These are phyloP conservation scores for Paraplagusia blochii DNA, from an alignment of 2,113 vertebrate genomes.

Conservation along the genomic window DNA sequence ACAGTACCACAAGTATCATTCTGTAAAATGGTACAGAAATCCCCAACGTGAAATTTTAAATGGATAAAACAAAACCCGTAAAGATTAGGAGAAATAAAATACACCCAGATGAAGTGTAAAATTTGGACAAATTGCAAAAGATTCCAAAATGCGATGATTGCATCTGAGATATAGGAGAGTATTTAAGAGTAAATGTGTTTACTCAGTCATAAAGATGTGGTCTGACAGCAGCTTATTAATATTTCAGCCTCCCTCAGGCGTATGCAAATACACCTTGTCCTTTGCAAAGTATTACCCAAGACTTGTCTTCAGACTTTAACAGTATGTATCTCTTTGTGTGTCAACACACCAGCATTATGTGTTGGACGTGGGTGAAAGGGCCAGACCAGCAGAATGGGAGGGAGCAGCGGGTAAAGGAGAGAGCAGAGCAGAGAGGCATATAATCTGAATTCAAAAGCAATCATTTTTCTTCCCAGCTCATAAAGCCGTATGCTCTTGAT, in stretches of 20 bases:
- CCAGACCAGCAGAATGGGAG: conserved; percentile 4
- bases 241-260: conserved; percentile 55
- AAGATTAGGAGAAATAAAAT: too few relatives aligned
- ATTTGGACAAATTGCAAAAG: too few relatives aligned
- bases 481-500: conserved; percentile 61
- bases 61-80: too few relatives aligned
- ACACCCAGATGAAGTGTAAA: too few relatives aligned
- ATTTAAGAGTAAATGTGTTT: conserved; percentile 48
- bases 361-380: conserved; percentile 15
- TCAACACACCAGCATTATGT: not conserved
- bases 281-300: conserved; percentile 53
- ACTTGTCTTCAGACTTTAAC: conserved; percentile 31
- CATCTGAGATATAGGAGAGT: conserved; percentile 21
- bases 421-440: conserved; percentile 40
- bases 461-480: conserved; percentile 69
- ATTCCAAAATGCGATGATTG: not conserved
- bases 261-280: conserved; percentile 64
- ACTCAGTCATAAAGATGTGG: conserved; percentile 53
- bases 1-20: too few relatives aligned
- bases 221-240: conserved; percentile 64
- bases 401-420: conserved; percentile 27
- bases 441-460: conserved; percentile 67
- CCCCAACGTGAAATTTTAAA: too few relatives aligned
- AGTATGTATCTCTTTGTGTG: conserved; percentile 10
- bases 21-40: too few relatives aligned